Conservation (phyloP, 2,888 invertebrate genomes). For the Apoderus coryli region DNA sequence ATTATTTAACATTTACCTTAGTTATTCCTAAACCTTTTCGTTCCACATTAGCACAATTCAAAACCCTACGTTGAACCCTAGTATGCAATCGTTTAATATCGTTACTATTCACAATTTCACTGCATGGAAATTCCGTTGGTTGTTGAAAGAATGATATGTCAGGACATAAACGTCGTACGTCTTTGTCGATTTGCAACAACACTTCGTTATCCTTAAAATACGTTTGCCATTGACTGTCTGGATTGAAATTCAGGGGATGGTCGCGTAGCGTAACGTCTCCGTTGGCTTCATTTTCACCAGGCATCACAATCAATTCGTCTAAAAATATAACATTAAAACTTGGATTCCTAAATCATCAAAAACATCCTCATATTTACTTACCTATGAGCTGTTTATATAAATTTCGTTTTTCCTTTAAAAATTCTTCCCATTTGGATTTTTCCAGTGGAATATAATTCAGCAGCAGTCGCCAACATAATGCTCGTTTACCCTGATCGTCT, state of each 20-base stretch:
- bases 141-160: slow-evolving; percentile 97
- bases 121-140: slow-evolving; percentile 82
- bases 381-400: slow-evolving; percentile 72
- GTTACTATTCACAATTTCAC: slow-evolving; percentile 62
- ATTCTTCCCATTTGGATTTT: slow-evolving; percentile 49
- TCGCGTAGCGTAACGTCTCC: slow-evolving; percentile 51
- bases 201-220: slow-evolving; percentile 98
- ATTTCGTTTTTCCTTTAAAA: slow-evolving; percentile 58
- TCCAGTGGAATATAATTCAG: slow-evolving; percentile 70
- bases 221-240: slow-evolving; percentile 89
- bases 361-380: slow-evolving; percentile 25
- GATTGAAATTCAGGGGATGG: slow-evolving; percentile 90
- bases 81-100: slow-evolving; percentile 75
- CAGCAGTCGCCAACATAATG: slow-evolving; percentile 79
- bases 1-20: slow-evolving; percentile 47
- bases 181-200: slow-evolving; percentile 93
- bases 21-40: slow-evolving; percentile 77
- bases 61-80: slow-evolving; percentile 71
- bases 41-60: slow-evolving; percentile 79
- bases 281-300: slow-evolving; percentile 45
- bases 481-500: slow-evolving; percentile 68
- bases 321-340: too few relatives aligned
- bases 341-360: too few relatives aligned
- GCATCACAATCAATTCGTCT: slow-evolving; percentile 82
- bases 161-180: slow-evolving; percentile 85